Conservation (phyloP, 2,888 invertebrate species). For the Margaritifera margaritifera region DNA sequence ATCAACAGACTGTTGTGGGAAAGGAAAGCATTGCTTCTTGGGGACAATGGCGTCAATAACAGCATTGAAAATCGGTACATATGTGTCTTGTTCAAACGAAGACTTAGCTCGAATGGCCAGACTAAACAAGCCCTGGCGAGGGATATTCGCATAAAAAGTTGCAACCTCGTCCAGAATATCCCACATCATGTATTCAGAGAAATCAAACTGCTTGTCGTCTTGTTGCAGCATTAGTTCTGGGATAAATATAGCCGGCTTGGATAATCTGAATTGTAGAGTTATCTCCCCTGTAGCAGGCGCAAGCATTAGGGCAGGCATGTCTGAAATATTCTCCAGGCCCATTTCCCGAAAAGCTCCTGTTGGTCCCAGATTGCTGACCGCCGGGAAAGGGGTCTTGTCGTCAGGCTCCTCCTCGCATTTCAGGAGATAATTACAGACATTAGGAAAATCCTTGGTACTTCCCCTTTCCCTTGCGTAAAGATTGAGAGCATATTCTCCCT, state of each 20-base stretch:
- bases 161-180: conserved; percentile 34
- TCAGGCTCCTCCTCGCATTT: conserved; percentile 50
- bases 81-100: conserved; percentile 24
- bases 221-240: conserved; percentile 36
- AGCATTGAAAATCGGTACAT: conserved; percentile 35
- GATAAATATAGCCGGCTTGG: conserved; percentile 28
- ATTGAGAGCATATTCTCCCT: conserved; percentile 62
- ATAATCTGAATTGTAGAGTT: conserved; percentile 34
- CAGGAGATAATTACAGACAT: conserved; percentile 65
- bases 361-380: conserved; percentile 40
- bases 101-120: conserved; percentile 35
- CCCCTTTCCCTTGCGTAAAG: conserved; percentile 55
- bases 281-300: conserved; percentile 38
- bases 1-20: conserved; percentile 41
- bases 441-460: conserved; percentile 47
- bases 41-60: conserved; percentile 39
- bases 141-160: conserved; percentile 33
- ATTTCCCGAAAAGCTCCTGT: conserved; percentile 37
- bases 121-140: conserved; percentile 35
- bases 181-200: conserved; percentile 41
- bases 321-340: conserved; percentile 40
- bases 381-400: conserved; percentile 45
- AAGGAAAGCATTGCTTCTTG: conserved; percentile 41
- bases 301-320: conserved; percentile 40
- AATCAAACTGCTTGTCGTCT: conserved; percentile 32